Evolutionary conservation across 2,888 invertebrate genomes (phyloP).

Genomic region (Microplitis manilae): DNA sequence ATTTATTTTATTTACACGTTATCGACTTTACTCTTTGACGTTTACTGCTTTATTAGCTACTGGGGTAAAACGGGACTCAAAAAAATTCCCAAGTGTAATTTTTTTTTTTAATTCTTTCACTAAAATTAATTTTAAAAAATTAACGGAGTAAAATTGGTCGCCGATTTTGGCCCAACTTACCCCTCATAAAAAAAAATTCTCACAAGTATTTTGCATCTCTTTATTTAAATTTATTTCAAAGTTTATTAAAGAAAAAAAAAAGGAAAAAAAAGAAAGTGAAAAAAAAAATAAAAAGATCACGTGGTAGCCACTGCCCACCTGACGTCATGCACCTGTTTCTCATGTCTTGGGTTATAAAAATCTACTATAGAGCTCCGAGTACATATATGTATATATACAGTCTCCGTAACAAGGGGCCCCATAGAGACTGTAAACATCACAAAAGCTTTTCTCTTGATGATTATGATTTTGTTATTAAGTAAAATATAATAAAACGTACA

Average conservation of each 20-base stretch:
- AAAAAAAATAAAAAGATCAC: conserved; percentile 49
- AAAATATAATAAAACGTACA: background rate
- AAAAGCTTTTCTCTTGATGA: background rate
- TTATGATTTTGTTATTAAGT: background rate
- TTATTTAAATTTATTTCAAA: background rate
- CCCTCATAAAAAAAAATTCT: no score
- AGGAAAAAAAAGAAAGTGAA: conserved; percentile 5
- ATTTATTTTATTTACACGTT: background rate
- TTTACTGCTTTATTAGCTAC: background rate
- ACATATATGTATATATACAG: background rate
- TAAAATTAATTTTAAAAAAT: no score
- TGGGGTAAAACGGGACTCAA: no score
- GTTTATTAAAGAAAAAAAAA: background rate
- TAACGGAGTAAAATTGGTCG: no score
- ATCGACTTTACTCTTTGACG: background rate
- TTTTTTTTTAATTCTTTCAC: no score
- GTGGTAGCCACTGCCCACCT: conserved; percentile 65
- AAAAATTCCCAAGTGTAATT: no score
- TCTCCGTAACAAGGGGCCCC: background rate
- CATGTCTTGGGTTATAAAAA: conserved; percentile 57
- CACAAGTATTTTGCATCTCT: no score
- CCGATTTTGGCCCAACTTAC: no score
- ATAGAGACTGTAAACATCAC: background rate
- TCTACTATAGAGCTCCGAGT: conserved; percentile 44
- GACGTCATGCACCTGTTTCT: conserved; percentile 71